Conservation (phyloP, 2,888 invertebrate species). For the Girardia tigrina region DNA sequence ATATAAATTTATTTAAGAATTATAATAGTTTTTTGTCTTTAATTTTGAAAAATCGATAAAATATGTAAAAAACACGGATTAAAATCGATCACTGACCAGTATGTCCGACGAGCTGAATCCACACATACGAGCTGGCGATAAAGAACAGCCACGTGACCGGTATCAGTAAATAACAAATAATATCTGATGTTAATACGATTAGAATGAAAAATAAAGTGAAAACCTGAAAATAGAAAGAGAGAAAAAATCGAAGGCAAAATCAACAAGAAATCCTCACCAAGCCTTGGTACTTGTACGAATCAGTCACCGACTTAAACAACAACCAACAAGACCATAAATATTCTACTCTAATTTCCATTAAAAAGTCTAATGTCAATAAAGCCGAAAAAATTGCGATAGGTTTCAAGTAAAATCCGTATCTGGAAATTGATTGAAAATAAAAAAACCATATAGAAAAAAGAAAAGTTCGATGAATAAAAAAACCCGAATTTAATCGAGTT, state of each 20-base stretch:
- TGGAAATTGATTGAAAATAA: too few relatives aligned
- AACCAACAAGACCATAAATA: constrained; percentile 98
- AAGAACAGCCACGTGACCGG: constrained; percentile 85
- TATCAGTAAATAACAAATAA: constrained; percentile 96
- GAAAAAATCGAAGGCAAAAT: constrained; percentile 23
- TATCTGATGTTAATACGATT: constrained; percentile 88
- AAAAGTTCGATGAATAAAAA: too few relatives aligned
- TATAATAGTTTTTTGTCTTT: too few relatives aligned
- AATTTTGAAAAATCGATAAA: too few relatives aligned
- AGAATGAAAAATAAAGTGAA: constrained; percentile 95
- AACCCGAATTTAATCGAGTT: too few relatives aligned
- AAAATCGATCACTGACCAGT: constrained; percentile 74
- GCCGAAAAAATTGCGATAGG: constrained; percentile 84
- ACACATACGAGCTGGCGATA: constrained; percentile 91
- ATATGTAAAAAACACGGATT: too few relatives aligned
- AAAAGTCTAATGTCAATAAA: constrained; percentile 83
- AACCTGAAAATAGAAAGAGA: constrained; percentile 57
- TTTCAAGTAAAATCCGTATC: constrained; percentile 81
- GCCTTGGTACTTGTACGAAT: constrained; percentile 93
- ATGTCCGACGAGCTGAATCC: constrained; percentile 96
- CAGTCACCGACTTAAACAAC: constrained; percentile 79
- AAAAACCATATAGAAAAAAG: too few relatives aligned
- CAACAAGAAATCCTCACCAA: constrained; percentile 59
- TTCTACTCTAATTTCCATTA: constrained; percentile 94
- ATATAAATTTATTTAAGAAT: too few relatives aligned